phyloP scores from a whole-genome alignment of 2,888 invertebrate species.

The Allophyes oxyacanthae region DNA sequence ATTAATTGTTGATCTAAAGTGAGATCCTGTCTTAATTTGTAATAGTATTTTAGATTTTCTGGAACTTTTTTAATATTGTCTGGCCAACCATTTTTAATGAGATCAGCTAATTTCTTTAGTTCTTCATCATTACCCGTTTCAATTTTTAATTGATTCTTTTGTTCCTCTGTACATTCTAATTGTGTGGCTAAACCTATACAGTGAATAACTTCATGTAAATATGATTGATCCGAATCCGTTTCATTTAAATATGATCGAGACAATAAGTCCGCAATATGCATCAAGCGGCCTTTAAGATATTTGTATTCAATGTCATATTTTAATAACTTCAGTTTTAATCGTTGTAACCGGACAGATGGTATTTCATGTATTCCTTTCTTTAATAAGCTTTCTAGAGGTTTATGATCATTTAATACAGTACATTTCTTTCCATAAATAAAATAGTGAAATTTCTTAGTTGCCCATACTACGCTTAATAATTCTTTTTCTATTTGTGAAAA shows the following conservation, averaged over 20 bases:
- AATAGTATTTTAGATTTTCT: constrained; percentile 23
- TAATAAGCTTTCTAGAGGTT: constrained; percentile 61
- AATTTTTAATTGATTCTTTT: constrained; percentile 14
- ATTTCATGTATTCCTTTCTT: constrained; percentile 54
- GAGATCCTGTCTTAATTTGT: constrained; percentile 30
- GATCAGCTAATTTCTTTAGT: constrained; percentile 18
- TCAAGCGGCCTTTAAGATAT: constrained; percentile 58
- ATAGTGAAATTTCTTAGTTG: constrained; percentile 59
- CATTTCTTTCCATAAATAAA: constrained; percentile 43
- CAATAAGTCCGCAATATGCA: constrained; percentile 58
- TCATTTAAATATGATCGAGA: constrained; percentile 21
- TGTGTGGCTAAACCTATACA: constrained; percentile 36
- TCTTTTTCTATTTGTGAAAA: constrained; percentile 72
- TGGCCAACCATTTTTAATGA: constrained; percentile 38
- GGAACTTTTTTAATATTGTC: constrained; percentile 21
- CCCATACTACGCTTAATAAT: constrained; percentile 63
- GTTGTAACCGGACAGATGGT: constrained; percentile 50
- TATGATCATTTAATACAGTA: constrained; percentile 61
- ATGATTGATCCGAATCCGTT: constrained; percentile 1
- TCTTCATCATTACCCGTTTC: constrained; percentile 26
- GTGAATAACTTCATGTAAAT: constrained; percentile 34
- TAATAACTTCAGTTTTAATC: constrained; percentile 58
- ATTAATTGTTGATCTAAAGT: constrained; percentile 28
- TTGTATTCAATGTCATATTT: constrained; percentile 50
- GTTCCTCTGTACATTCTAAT: constrained; percentile 36